Evolutionary conservation across 2,113 vertebrate genomes (phyloP), one percentile per base, ranked within the genome.

Genomic region (Sporophila hypoxantha): DNA sequence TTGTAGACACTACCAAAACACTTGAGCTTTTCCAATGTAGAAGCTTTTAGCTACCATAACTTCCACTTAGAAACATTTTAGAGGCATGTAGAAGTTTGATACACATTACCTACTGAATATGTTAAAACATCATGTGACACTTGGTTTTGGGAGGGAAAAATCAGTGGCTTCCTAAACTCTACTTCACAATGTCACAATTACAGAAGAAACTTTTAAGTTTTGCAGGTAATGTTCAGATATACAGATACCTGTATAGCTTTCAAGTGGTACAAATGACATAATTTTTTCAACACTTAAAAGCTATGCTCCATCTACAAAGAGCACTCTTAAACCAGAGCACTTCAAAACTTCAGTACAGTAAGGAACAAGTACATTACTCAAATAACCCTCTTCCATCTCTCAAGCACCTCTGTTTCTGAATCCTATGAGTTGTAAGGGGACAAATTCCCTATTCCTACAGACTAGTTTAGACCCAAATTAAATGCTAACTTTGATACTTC

Each of bases 401-500:
- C n/a, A 53, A 73, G 59, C 8, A 47, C 20, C 17, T 55, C 19
- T 0, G 0, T 50, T 82, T 27, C 29, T 60, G 39, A 76, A 46
- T 20, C 22, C 18, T 34, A 6, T 10, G 9, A 47, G 1, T 2
- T 34, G 7, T 8, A 41, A 3, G 17, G 25, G 10, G 2, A 39
- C 9, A 47, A 60, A 62, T 12, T 52, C 26, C 23, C 26, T 39
- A 32, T 37, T 74, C 23, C 46, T 65, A 14, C 8, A 60, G 23
- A 19, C 11, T 25, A 66, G 6, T 8, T 66, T 68, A 50, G 17
- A 62, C 11, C 2, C 44, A 73, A 71, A 64, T 29, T 3, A 82
- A 71, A 67, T 22, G 10, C 14, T 67, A 70, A 34, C 5, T 65
- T 44, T 3, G 3, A 7, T 41, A 52, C 52, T 84, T 73, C 61